phyloP scores from a whole-genome alignment of 2,113 vertebrate species.

The Microtus montanus region DNA sequence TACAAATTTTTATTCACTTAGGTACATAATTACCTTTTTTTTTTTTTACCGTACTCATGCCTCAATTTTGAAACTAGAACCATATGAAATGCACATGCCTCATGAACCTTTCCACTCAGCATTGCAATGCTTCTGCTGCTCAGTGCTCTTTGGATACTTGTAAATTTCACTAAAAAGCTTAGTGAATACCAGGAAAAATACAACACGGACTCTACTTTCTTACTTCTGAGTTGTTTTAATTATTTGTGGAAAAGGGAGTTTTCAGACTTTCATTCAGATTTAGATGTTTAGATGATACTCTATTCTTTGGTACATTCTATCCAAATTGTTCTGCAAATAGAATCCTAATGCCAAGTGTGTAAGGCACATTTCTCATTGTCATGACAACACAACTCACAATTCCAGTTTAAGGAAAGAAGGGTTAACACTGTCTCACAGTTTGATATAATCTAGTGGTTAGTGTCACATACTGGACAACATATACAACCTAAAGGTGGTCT shows the following conservation, averaged over 20 bases:
- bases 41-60: not conserved
- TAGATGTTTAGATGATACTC: not conserved
- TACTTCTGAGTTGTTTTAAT: not conserved
- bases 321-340: not conserved
- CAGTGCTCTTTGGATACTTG: not conserved
- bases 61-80: not conserved
- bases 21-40: not conserved
- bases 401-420: not conserved
- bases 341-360: not conserved
- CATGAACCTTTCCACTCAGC: not conserved
- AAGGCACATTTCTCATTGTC: not conserved
- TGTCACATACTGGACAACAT: not conserved
- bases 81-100: not conserved
- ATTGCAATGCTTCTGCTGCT: not conserved
- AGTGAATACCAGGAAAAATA: not conserved
- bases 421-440: not conserved
- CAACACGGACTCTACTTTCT: not conserved
- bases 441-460: not conserved
- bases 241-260: not conserved
- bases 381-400: not conserved
- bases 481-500: not conserved
- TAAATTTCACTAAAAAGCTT: not conserved
- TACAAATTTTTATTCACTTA: not conserved
- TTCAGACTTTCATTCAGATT: slow-evolving; percentile 14
- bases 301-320: not conserved